Evolutionary conservation across 2,888 invertebrate species (phyloP).

Genomic region (Leucoptera coffeella): DNA sequence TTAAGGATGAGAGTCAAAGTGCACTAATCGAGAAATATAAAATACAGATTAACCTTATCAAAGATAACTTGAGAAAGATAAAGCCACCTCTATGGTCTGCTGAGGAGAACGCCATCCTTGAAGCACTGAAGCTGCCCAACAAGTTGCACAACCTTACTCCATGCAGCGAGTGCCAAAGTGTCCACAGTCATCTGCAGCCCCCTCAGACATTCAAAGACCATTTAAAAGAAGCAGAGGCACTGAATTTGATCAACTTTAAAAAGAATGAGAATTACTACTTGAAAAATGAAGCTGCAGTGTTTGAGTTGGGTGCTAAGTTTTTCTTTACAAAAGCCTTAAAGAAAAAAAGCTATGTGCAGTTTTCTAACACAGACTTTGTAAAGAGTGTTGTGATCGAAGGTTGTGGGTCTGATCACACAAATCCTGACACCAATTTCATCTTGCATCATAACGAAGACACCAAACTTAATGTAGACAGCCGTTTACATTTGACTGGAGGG

Average conservation of each 20-base stretch:
- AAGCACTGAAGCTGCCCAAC: constrained; percentile 66
- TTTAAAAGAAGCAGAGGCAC: constrained; percentile 45
- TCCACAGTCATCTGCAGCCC: constrained; percentile 15
- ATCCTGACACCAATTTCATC: constrained; percentile 52
- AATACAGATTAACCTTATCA: constrained; percentile 46
- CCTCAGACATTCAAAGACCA: constrained; percentile 37
- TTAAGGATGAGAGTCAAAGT: constrained; percentile 20
- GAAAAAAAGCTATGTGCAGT: constrained; percentile 51
- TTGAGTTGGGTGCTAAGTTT: constrained; percentile 59
- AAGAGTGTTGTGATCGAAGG: constrained; percentile 72
- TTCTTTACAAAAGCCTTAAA: constrained; percentile 34
- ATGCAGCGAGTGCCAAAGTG: constrained; percentile 16
- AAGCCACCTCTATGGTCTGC: constrained; percentile 63
- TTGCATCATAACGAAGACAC: constrained; percentile 52
- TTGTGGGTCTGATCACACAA: constrained; percentile 54
- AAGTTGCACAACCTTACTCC: constrained; percentile 60
- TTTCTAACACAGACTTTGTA: constrained; percentile 73
- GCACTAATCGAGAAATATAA: constrained; percentile 45
- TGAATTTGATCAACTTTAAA: constrained; percentile 51
- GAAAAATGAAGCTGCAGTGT: constrained; percentile 62
- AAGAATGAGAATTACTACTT: constrained; percentile 58
- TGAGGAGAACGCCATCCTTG: constrained; percentile 62
- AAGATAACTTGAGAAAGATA: constrained; percentile 59
- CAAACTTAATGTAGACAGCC: constrained; percentile 45
- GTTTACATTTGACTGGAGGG: constrained; percentile 69